Base-by-base conservation (phyloP, 2,888 invertebrate genomes). In the Cantharis rustica region DNA sequence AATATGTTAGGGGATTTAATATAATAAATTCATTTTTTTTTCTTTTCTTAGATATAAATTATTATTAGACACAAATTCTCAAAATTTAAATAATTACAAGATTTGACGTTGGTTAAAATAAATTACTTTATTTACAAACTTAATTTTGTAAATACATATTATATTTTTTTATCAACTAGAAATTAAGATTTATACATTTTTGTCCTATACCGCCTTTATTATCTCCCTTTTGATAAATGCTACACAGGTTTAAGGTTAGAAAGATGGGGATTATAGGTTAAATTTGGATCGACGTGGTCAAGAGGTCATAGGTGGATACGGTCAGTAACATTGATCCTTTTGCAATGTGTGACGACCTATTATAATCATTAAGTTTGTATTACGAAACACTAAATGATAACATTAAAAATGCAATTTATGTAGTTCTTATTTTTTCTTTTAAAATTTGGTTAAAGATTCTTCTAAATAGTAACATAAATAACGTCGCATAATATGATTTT, bases 241-340 rank as follows among this genome's bases (percentile, higher is more conserved):
- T 66, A 71, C 70, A 70, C 61, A 64, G 77, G 77, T 77, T 70
- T 71, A 69, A 74, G 77, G 77, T 77, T 72, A 75, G 63, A 69
- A 71, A 72, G 64, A 31, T 72, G 27, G 26, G 61, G 80, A 79
- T 78, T 78, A 79, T 66, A 78, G 80, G 79, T 79, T 76, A 79
- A 75, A 75, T 71, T 69, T 64, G 72, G 75, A 70, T 72, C 72
- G 64, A 70, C 68, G 31, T 72, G 66, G 75, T 31, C 64, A 61
- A 64, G 71, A 75, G 74, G 79, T 78, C 79, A 74, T 63, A 79
- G 79, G 80, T 77, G 73, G 75, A 72, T 72, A 72, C 73, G 80
- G 78, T 80, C 79, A 80, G 68, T 77, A 73, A 70, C 73, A 72
- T 72, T 73, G 72, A 69, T 77, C 75, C 75, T 63, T 63, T 69